Conservation (phyloP, 2,888 invertebrate genomes). For the Pyralis farinalis region DNA sequence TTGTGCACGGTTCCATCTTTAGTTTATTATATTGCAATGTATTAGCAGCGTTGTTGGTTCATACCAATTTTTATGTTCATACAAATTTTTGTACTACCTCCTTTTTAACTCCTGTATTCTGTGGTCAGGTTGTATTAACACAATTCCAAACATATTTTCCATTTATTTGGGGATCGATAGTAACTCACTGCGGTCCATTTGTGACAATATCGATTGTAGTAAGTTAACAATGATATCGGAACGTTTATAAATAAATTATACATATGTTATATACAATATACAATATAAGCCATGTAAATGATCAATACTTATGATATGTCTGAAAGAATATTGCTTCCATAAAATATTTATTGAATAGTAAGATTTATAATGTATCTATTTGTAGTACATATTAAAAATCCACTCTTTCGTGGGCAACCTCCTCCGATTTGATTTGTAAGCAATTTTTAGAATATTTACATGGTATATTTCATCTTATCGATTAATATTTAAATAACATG, state of each 20-base stretch:
- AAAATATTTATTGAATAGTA: conserved; percentile 53
- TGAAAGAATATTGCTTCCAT: conserved; percentile 74
- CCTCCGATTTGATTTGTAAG: conserved; percentile 2
- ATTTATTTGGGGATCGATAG: too few species aligned
- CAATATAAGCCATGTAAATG: conserved; percentile 61
- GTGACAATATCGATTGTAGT: conserved; percentile 39
- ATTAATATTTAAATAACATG: conserved; percentile 15
- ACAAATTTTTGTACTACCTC: too few species aligned
- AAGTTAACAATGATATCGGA: conserved; percentile 65
- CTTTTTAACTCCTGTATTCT: too few species aligned
- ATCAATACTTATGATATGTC: conserved; percentile 68
- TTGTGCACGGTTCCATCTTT: too few species aligned
- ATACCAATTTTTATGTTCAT: too few species aligned
- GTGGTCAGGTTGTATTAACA: too few species aligned
- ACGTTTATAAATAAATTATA: conserved; percentile 64
- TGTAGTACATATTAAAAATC: conserved; percentile 39
- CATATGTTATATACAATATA: conserved; percentile 74
- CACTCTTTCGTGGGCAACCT: conserved; percentile 38
- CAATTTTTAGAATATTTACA: not conserved
- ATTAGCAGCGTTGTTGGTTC: too few species aligned
- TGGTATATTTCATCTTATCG: too few species aligned
- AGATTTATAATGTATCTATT: conserved; percentile 42
- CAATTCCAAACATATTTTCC: too few species aligned
- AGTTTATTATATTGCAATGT: too few species aligned
- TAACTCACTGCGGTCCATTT: too few species aligned